Evolutionary conservation across 2,113 vertebrate genomes (phyloP), one percentile per base, ranked within the genome.

Genomic region (Rhadina sibilatrix): DNA sequence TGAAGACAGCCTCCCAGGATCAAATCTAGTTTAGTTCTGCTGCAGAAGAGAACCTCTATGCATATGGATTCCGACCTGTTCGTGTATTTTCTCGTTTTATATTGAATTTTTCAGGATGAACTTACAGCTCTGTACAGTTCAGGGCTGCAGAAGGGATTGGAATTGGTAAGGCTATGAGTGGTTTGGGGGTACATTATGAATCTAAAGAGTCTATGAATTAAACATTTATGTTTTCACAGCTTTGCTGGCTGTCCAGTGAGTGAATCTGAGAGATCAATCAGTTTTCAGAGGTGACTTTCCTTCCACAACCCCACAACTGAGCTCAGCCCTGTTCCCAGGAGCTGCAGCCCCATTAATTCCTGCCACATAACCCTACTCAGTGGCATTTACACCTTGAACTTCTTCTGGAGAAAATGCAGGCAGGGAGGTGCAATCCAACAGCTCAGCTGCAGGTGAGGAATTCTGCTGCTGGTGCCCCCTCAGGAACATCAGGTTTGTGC

Each of bases 331-430:
- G 0, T 0, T 21, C 15, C 37, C 21, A 16, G 1, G 23, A 93
- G 21, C 76, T 86, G 47, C 49, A 89, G 19, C 21, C 21, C 5
- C 35, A 49, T 28, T 27, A 61, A 70, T 44, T 70, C 64, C 10
- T 6, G 4, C 12, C 1, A 0, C 49, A 11, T 1, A 54, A 16
- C 50, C 50, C n/a, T 42, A 13, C 70, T 53, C 31, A 5, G 3
- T 3, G 12, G 13, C 33, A 10, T 59, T 84, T 52, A n/a, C 31
- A 35, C 21, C 11, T 33, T 38, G 54, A 69, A 57, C 15, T 28
- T 42, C 15, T 40, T 59, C 50, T 70, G 47, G 50, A 28, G 50
- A 18, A 88, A 47, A 42, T 12, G 10, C 42, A 83, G 61, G 24
- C 21, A 83, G 61, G 14, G 61, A 88, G 59, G 28, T 60, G 38